Conservation (phyloP, 1,140 invertebrate genomes). For the Ruditapes philippinarum region DNA sequence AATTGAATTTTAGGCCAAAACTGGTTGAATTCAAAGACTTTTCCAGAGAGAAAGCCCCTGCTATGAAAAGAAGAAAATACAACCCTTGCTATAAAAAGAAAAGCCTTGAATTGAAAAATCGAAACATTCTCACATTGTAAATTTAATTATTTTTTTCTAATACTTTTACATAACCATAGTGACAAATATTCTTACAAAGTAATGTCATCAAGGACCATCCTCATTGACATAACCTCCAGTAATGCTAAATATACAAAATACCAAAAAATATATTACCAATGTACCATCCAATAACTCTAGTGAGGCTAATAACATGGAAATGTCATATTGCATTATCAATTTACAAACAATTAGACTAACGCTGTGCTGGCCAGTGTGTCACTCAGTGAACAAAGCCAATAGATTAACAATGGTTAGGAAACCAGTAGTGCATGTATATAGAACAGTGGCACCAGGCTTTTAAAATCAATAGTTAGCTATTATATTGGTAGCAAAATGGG, state of each 20-base stretch:
- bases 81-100: too few species aligned
- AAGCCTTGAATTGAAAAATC: too few species aligned
- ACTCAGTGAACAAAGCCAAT: not conserved
- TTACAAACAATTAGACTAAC: slow-evolving; percentile 5
- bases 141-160: too few species aligned
- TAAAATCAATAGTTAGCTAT: not conserved
- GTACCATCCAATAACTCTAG: not conserved
- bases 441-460: not conserved
- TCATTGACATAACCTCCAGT: too few species aligned
- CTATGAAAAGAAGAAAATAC: too few species aligned
- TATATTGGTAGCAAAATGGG: not conserved
- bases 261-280: not conserved
- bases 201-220: too few species aligned
- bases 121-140: too few species aligned
- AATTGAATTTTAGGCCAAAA: too few species aligned
- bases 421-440: not conserved
- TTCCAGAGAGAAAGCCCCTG: too few species aligned
- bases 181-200: too few species aligned
- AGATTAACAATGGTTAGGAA: not conserved
- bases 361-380: not conserved
- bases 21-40: too few species aligned
- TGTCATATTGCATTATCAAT: not conserved
- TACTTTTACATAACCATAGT: too few species aligned
- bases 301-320: not conserved
- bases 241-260: not conserved